Evolutionary conservation across 2,888 invertebrate genomes (phyloP), one percentile per base, ranked within the genome.

Genomic region (Leptura quadrifasciata): DNA sequence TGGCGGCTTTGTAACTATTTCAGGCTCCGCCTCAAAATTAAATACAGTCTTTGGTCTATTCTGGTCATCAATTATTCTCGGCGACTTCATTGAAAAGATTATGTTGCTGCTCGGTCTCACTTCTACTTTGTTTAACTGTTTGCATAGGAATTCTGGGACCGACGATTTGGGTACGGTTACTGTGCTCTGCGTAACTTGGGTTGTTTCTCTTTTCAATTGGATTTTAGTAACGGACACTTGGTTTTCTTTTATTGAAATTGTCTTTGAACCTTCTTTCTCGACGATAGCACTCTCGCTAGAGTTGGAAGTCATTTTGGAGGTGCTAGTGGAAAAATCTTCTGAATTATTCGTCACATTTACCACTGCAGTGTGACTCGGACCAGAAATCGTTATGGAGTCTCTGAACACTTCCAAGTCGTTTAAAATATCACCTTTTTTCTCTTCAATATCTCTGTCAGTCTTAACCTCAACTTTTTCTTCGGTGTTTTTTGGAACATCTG

Each of bases 81-180:
- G 91, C 86, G 91, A 90, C 81, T 90, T 91, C 82, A 91, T 93
- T 24, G 94, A 92, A 80, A 94, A 89, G 68, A 94, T 93, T 39
- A 94, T 91, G 84, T 94, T 93, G 39, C 92, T 92, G 10, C 91
- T 85, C 0, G 93, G 91, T 82, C 92, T 92, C 10, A 91, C 89
- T 83, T 94, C 94, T 6, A 94, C 93, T 86, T 93, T 93, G 85
- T 94, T 94, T 61, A 94, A 85, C 86, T 94, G 94, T 74, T 94
- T 93, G 84, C 93, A 93, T 78, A 94, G 88, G 85, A 94, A 94
- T 86, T 95, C 94, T 0, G 94, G 94, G 15, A 94, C 90, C 87
- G 80, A 81, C 89, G 90, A 54, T 91, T 83, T 85, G 18, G 81
- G 81, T 57, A 79, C 64, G 12, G 81, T 79, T 52, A 81, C 77